A percentile compares a stretch with the other conserved stretches of the same genome.
These are phyloP conservation scores for Brachionus sp. DNA, from an alignment of 1,140 invertebrate genomes.

Conservation along the genomic window DNA sequence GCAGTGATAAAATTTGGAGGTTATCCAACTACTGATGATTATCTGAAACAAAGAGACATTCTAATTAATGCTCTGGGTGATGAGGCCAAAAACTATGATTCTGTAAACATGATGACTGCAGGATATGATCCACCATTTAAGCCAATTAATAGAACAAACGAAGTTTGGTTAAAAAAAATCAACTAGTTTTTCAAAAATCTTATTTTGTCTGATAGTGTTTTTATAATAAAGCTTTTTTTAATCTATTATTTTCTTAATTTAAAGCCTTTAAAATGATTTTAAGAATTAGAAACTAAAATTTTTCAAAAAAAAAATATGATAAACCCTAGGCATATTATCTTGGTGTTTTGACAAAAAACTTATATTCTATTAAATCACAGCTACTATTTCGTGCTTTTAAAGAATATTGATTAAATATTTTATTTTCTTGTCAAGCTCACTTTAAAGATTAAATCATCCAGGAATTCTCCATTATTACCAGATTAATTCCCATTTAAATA, in stretches of 20 bases:
- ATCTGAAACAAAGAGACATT: background rate
- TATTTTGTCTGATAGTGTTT: background rate
- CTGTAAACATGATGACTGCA: constrained; percentile 48
- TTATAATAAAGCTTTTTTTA: background rate
- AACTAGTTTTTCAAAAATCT: background rate
- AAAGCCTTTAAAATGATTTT: no score
- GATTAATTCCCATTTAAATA: no score
- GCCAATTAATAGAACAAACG: constrained; percentile 51
- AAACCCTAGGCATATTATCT: no score
- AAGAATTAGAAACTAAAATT: background rate
- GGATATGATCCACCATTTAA: constrained; percentile 53
- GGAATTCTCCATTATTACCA: no score
- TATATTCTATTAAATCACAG: no score
- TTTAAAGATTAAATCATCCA: no score
- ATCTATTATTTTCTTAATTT: no score
- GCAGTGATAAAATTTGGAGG: constrained; percentile 18
- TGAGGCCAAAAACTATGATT: constrained; percentile 27
- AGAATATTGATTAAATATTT: no score
- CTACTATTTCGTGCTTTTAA: no score
- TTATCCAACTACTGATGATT: constrained; percentile 1
- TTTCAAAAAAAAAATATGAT: no score
- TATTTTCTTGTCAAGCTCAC: no score
- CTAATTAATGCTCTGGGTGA: background rate
- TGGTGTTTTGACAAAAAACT: no score
- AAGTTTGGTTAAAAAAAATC: constrained; percentile 49